phyloP scores from a whole-genome alignment of 2,113 vertebrate genomes.

The Natator depressus region DNA sequence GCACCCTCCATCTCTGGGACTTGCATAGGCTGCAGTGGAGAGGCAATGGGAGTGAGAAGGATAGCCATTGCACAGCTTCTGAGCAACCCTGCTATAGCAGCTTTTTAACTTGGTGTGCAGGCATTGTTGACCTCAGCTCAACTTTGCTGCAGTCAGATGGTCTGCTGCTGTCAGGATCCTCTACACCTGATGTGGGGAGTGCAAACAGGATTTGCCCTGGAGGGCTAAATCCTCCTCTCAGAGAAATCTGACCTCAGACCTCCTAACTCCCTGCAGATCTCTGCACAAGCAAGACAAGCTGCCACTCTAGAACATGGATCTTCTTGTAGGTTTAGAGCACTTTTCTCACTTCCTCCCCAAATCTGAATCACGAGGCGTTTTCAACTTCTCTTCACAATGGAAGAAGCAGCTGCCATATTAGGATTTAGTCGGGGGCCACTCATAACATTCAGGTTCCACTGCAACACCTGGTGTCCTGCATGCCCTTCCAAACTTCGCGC shows the following conservation, averaged over 20 bases:
- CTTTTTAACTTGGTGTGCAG: neutral
- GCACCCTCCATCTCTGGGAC: neutral
- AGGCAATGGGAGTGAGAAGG: neutral
- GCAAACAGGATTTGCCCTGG: neutral
- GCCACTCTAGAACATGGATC: neutral
- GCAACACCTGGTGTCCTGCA: neutral
- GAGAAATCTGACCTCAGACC: neutral
- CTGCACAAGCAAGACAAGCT: neutral
- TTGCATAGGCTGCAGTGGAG: accelerated
- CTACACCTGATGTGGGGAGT: neutral
- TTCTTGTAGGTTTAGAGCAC: neutral
- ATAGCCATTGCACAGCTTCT: neutral
- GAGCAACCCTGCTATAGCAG: neutral
- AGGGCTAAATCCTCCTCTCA: neutral
- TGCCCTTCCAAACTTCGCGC: neutral
- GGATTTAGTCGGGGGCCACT: too few relatives aligned
- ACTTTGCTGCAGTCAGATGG: neutral
- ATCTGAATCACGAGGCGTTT: neutral
- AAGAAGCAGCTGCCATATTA: too few relatives aligned
- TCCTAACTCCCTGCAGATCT: neutral
- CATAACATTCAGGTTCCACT: neutral
- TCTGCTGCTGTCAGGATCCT: neutral
- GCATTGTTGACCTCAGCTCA: neutral
- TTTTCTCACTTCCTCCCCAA: neutral
- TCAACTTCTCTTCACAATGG: too few relatives aligned